Base-by-base conservation (phyloP, 2,113 vertebrate species). In the Mustela lutreola region DNA sequence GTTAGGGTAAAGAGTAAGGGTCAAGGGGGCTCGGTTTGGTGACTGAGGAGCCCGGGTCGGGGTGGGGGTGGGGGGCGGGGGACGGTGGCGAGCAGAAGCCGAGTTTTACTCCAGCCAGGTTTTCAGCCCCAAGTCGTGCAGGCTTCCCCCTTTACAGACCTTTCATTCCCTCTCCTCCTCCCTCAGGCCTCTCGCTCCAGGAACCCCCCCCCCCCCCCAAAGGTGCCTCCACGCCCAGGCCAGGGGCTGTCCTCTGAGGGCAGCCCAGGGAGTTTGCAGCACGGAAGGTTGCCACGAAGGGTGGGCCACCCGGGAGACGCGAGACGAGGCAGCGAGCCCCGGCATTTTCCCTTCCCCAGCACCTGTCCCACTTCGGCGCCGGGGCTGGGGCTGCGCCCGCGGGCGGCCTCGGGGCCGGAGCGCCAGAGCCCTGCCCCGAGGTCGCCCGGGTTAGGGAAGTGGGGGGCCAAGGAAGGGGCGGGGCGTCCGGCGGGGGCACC, bases 291-390 rank as follows among this genome's bases (percentile, higher is more conserved):
- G 89, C 70, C 97, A 88, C 73, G 60, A 86, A 96, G 91, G 95
- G 94, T 97, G 97, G 93, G 93, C 86, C 45, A 33, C 82, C 42
- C 85, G 2, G 31, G 91, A 97, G 91, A 95, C 36, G 31, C 63
- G 19, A 67, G 84, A 84, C 48, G 3, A 93, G 90, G 89, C 91
- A 16, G 45, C 12, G 21, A 97, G 97, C 75, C 96, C 89, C 28
- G 70, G 97, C 97, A 96, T 97, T 98, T 97, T 96, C 67, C 92
- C 89, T 97, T 95, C 78, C 71, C 94, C 96, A 97, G 98, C 98
- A 98, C 98, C 98, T 98, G 98, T 98, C 97, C 98, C 98, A 98
- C 89, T 97, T 97, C 21, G 36, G 97, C 95, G 78, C 96, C 7
- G 48, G 83, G 95, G 94, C 93, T 82, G 88, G 94, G 97, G 97